Evolutionary conservation across 2,797 vertebrate species (phyloP), one percentile per base, ranked within the genome.

Genomic region (Hephaestus fuliginosus): DNA sequence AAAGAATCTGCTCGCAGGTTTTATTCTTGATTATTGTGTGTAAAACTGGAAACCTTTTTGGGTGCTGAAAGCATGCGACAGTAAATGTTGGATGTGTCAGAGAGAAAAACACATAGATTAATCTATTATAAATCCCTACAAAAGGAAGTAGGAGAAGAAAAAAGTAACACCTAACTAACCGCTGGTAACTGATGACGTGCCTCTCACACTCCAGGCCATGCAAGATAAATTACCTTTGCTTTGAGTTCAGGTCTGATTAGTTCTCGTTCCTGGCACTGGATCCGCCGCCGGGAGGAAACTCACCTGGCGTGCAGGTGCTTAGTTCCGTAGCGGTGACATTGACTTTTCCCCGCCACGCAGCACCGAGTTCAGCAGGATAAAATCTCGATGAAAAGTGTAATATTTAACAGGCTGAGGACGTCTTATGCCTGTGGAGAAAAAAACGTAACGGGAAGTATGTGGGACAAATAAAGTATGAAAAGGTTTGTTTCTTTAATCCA

Each of bases 281-380:
- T 56, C 46, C 41, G 7, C 15, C 20, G 5, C 5, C 0, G 2
- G 39, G 18, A 11, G 17, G 30, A 52, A 48, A 76, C 69, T 81
- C 82, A 85, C 84, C 80, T 76, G 70, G 78, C 25, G 1, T 14
- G 63, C 81, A 80, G 74, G 75, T 82, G 55, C 63, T 36, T 39
- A 53, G 58, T 74, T 76, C 62, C 18, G 52, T n/a, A n/a, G 14
- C 39, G 64, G 10, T 79, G 68, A 70, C 28, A 25, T 57, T 81
- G 56, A 83, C 64, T 69, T 80, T 66, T 77, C 15, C 28, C 43
- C 30, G 52, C 25, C 60, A 68, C 4, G 61, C 76, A 33, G n/a
- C 52, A 25, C 74, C 44, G 39, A 62, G 3, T 51, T 80, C 48
- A 41, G 44, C n/a, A 1, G 44, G 44, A 79, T 81, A 52, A 57